Conservation (phyloP, 2,113 vertebrate species). For the Sinosuthora webbiana region DNA sequence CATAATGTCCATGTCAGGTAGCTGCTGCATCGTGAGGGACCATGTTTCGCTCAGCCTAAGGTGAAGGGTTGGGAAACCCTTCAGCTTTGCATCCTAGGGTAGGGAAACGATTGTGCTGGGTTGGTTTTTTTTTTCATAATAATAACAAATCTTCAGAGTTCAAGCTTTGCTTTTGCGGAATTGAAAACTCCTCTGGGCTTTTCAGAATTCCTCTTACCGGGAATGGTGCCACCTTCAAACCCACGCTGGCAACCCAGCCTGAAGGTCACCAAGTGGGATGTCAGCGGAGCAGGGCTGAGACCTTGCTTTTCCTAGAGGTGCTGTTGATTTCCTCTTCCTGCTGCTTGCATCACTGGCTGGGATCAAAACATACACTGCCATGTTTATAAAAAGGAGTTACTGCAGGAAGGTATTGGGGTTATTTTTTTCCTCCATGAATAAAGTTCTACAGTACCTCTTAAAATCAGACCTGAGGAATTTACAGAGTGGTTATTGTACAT, state of each 20-base stretch:
- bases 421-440: constrained; percentile 24
- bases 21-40: neutral
- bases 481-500: constrained; percentile 54
- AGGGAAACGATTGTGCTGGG: neutral
- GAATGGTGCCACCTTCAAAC: constrained; percentile 6
- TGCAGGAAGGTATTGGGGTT: constrained; percentile 16
- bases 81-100: neutral
- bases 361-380: neutral
- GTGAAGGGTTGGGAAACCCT: neutral
- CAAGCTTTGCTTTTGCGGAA: neutral
- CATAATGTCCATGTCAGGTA: rapidly evolving
- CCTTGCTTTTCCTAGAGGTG: neutral
- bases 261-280: neutral
- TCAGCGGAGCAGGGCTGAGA: neutral
- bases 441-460: constrained; percentile 38
- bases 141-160: neutral
- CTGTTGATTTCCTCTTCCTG: neutral
- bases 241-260: neutral
- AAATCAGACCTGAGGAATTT: constrained; percentile 61
- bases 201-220: neutral
- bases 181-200: neutral
- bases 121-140: neutral
- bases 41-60: rapidly evolving
- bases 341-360: neutral
- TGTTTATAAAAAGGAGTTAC: neutral